phyloP scores from a whole-genome alignment of 2,888 invertebrate species.

The Anoplius nigerrimus region DNA sequence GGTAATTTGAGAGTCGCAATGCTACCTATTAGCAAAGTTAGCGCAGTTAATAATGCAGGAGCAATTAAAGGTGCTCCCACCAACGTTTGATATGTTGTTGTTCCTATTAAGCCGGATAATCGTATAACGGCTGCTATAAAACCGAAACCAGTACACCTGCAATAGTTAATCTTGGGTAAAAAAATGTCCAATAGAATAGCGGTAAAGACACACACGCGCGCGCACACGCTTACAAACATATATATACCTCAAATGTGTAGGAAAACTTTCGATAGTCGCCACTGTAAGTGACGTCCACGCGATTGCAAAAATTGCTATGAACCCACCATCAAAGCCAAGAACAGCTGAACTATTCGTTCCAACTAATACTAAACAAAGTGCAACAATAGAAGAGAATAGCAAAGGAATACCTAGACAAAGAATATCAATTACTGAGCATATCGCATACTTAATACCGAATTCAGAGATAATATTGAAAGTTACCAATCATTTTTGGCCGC shows the following conservation, averaged over 20 bases:
- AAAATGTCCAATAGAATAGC: too few relatives aligned
- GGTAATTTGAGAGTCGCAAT: slow-evolving; percentile 73
- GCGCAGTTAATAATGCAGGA: slow-evolving; percentile 74
- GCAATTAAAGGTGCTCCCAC: slow-evolving; percentile 71
- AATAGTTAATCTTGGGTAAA: slow-evolving; percentile 21
- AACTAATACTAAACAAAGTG: slow-evolving; percentile 74
- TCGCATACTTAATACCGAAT: not conserved
- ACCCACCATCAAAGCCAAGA: slow-evolving; percentile 75
- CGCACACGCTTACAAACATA: too few relatives aligned
- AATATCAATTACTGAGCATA: not conserved
- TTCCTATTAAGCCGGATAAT: slow-evolving; percentile 74
- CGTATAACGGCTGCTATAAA: slow-evolving; percentile 73
- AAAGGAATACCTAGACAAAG: slow-evolving; percentile 70
- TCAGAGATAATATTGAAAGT: slow-evolving; percentile 22
- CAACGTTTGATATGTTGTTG: slow-evolving; percentile 72
- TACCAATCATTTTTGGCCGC: slow-evolving; percentile 75
- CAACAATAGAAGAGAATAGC: slow-evolving; percentile 72
- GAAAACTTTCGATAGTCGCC: slow-evolving; percentile 75
- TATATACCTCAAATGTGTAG: slow-evolving; percentile 74
- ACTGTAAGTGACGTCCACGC: slow-evolving; percentile 76
- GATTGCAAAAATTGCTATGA: slow-evolving; percentile 74
- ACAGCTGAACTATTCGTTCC: slow-evolving; percentile 71
- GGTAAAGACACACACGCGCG: too few relatives aligned
- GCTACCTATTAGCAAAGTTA: slow-evolving; percentile 72
- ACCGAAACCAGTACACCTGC: slow-evolving; percentile 75